Base-by-base conservation (phyloP, 2,797 vertebrate species). In the Hypotaenidia okinawae region DNA sequence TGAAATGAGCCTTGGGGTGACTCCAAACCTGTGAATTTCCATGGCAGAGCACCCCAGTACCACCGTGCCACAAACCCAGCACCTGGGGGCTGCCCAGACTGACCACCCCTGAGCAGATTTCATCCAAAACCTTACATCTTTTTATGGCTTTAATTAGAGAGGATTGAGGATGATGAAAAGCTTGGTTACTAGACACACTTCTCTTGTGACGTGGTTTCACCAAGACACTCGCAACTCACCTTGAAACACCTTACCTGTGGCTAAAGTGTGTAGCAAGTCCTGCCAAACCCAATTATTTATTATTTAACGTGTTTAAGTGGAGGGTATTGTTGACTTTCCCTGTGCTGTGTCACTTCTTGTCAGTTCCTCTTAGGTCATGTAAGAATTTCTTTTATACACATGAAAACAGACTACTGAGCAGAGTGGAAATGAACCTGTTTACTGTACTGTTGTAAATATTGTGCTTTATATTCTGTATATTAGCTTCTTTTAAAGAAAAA, bases 401-500 rank as follows among this genome's bases (percentile, higher is more conserved):
- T 30, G 11, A 72, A 96, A 95, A 82, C 47, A 95, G 96, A 97
- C 97, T 97, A 86, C 97, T 97, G 97, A 96, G 95, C 81, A 89
- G 86, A 96, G 96, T 87, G 63, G 95, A 96, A 95, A 95, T 54
- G 70, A 96, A 97, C 89, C 97, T 91, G 96, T 98, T 97, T 97
- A 96, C 97, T 37, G 79, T 96, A 95, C 95, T 95, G 94, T 93
- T 98, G 98, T 98, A 98, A 97, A 98, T 98, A 98, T 83, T 37
- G 90, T 97, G 94, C 97, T 98, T 98, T 98, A 59, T 98, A 97
- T 97, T 98, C 97, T 98, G 98, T 98, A 98, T 98, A 98, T 98
- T 96, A 88, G 97, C 97, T 97, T 90, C 87, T 98, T 98, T 98
- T 97, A 95, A 97, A 63, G 41, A 67, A 69, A 78, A 45, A 45